Evolutionary conservation across 2,888 invertebrate genomes (phyloP).

Genomic region (Eulithis prunata): DNA sequence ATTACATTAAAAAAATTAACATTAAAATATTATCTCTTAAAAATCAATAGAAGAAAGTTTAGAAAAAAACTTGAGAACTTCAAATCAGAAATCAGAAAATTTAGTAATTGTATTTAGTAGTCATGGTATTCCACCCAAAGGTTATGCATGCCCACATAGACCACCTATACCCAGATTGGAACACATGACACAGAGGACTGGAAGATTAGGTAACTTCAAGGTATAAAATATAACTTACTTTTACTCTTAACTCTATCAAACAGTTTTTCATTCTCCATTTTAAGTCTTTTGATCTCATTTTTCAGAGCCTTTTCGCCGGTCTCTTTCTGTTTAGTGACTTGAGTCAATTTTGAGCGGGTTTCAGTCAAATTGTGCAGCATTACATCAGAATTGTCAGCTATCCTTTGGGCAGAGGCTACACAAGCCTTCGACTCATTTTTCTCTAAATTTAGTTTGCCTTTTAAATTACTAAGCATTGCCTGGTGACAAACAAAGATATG

Average conservation of each 20-base stretch:
- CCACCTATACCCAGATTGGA: no score
- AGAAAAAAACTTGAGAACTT: no score
- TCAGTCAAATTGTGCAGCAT: slow-evolving; percentile 62
- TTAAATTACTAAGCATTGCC: slow-evolving; percentile 60
- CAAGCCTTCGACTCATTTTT: slow-evolving; percentile 75
- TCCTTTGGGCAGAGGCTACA: slow-evolving; percentile 72
- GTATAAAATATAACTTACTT: slow-evolving; percentile 53
- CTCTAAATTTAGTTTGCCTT: slow-evolving; percentile 62
- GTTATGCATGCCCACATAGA: no score
- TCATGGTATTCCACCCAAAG: no score
- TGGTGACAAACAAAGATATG: slow-evolving; percentile 35
- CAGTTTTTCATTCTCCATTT: slow-evolving; percentile 71
- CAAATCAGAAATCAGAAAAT: no score
- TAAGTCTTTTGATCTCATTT: slow-evolving; percentile 68
- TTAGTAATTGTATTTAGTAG: no score
- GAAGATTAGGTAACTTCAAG: no score
- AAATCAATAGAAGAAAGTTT: no score
- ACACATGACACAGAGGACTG: no score
- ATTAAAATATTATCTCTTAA: no score
- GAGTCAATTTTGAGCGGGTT: slow-evolving; percentile 61
- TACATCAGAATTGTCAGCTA: slow-evolving; percentile 71
- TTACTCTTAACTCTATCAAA: slow-evolving; percentile 66
- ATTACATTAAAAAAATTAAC: no score
- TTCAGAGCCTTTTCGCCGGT: slow-evolving; percentile 63
- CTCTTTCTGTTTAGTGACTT: slow-evolving; percentile 71